phyloP scores from a whole-genome alignment of 2,797 vertebrate genomes.

The Eulemur albifrons region DNA sequence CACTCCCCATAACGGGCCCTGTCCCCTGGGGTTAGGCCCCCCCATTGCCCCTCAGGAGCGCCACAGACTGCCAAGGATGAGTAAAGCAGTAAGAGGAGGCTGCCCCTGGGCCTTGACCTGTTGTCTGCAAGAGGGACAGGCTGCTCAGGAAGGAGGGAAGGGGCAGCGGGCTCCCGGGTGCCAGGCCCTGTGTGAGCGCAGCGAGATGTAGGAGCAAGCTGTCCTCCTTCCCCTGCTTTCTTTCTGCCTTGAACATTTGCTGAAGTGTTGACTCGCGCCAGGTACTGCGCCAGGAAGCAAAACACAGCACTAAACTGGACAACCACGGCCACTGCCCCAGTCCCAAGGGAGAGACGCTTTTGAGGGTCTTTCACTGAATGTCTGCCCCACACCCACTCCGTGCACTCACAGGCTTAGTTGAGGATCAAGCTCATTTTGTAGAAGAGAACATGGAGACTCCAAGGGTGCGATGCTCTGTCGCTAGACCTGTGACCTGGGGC shows the following conservation, averaged over 20 bases:
- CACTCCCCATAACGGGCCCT: background rate
- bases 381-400: background rate
- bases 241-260: background rate
- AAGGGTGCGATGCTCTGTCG: background rate
- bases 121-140: background rate
- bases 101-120: too few species aligned
- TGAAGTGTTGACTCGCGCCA: background rate
- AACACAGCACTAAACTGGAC: too few species aligned
- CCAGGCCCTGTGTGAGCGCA: too few species aligned
- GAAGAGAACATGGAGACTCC: background rate
- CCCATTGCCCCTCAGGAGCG: rapidly evolving
- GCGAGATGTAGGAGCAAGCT: background rate
- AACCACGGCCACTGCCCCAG: rapidly evolving
- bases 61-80: background rate
- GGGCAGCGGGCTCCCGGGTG: rapidly evolving
- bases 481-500: background rate
- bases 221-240: background rate
- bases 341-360: background rate
- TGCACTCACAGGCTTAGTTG: background rate
- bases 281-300: background rate
- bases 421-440: background rate
- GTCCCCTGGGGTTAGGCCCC: rapidly evolving
- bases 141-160: background rate
- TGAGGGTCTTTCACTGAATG: background rate
- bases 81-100: background rate